Evolutionary conservation across 2,797 vertebrate species (phyloP), one percentile per base, ranked within the genome.

Genomic region (Agapornis canus): DNA sequence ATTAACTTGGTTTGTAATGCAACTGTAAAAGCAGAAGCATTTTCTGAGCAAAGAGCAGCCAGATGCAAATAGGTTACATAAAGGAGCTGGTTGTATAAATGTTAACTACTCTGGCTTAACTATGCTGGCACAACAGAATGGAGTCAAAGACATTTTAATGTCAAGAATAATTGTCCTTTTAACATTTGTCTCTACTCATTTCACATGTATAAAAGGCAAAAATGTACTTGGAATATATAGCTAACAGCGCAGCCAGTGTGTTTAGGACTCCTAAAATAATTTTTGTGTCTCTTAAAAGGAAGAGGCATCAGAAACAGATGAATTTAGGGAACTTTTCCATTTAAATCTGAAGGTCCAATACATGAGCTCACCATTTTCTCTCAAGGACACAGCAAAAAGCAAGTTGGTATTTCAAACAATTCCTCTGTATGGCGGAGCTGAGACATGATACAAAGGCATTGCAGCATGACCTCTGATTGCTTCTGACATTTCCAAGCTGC

Each of bases 401-500:
- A 79, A 59, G 60, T 9, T 83, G 77, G 0, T 91, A 70, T 91
- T 93, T 85, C 82, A 43, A 29, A 59, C 31, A 81, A 11, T 43
- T 69, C 39, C 73, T 66, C 31, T 39, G 61, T 12, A 37, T 29
- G 82, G 78, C 60, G 71, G 77, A 83, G 63, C 73, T 61, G 48
- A 83, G 84, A 86, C 51, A 37, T 1, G 59, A 60, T 27, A 69
- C 47, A 82, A 69, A 89, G 82, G 76, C 86, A 79, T 78, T 94
- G 82, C 86, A 79, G 51, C 68, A 11, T 42, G 81, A 86, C 91
- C 83, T 95, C 35, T 11, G 91, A 82, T 76, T 76, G 73, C 84
- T 88, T 92, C 82, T 95, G 93, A 95, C 92, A 87, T 94, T 93
- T 94, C 87, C 91, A 80, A 70, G 76, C 84, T 78, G 22, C 37